Conservation (phyloP, 2,113 vertebrate genomes). For the Bujurquina vittata region DNA sequence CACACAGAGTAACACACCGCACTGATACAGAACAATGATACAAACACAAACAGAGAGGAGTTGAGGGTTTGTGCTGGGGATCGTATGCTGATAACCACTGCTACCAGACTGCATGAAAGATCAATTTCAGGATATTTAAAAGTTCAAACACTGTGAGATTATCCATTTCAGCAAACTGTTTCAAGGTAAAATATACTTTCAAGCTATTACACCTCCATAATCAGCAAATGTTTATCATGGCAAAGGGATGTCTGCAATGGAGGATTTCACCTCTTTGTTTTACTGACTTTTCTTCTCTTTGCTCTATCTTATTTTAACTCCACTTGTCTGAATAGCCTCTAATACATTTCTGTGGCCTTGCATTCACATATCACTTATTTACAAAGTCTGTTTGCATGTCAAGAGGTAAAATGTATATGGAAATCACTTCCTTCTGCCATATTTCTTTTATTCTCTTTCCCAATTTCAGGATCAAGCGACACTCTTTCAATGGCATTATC, state of each 20-base stretch:
- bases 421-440: not conserved
- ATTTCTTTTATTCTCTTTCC: not conserved
- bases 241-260: not conserved
- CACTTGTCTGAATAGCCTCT: not conserved
- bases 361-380: not conserved
- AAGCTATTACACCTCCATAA: not conserved
- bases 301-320: not conserved
- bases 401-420: not conserved
- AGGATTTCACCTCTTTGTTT: not conserved
- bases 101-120: not conserved
- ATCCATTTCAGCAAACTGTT: not conserved
- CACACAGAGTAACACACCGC: slow-evolving; percentile 31
- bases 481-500: not conserved
- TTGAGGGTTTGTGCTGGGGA: not conserved
- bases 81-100: slow-evolving; percentile 19
- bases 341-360: not conserved
- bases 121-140: not conserved
- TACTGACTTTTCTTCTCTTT: not conserved
- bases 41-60: slow-evolving; percentile 10
- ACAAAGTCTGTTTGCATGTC: not conserved
- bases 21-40: slow-evolving; percentile 67
- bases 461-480: not conserved
- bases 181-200: not conserved
- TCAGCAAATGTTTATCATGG: not conserved
- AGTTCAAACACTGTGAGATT: not conserved